Percentiles rank a stretch among this genome's conserved stretches.
phyloP scores from a whole-genome alignment of 2,113 vertebrate genomes.

The Suncus etruscus region DNA sequence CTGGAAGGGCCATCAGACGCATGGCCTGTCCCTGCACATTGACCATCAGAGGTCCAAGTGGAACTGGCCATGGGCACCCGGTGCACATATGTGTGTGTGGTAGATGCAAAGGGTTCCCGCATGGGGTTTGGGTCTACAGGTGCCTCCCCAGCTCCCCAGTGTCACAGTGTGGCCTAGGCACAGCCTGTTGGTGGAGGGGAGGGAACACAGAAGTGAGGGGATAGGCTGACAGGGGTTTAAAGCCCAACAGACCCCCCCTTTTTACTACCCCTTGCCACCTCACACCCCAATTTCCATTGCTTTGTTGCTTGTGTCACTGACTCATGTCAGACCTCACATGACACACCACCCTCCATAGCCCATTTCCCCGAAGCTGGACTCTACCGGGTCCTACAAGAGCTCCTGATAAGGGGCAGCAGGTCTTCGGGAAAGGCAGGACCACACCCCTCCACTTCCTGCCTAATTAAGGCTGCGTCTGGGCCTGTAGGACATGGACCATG shows the following conservation, averaged over 20 bases:
- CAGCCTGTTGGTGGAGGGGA: too few relatives aligned
- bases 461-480: conserved; percentile 82
- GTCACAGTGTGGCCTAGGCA: too few relatives aligned
- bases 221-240: too few relatives aligned
- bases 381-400: not conserved
- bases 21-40: conserved; percentile 78
- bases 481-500: conserved; percentile 79
- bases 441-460: conserved; percentile 69
- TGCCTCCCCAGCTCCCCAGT: too few relatives aligned
- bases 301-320: not conserved
- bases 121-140: too few relatives aligned
- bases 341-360: not conserved
- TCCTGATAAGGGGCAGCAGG: not conserved
- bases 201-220: too few relatives aligned
- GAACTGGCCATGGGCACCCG: conserved; percentile 82
- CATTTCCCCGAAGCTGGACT: not conserved
- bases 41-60: conserved; percentile 89
- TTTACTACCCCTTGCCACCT: not conserved
- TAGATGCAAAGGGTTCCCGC: too few relatives aligned
- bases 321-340: not conserved
- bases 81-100: not conserved
- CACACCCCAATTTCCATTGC: not conserved
- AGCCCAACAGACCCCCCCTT: not conserved
- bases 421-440: not conserved
- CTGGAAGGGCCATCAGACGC: conserved; percentile 91